Percentiles rank a stretch among this genome's conserved stretches.
These are phyloP conservation scores for Pseudoatta argentina DNA, from an alignment of 1,140 invertebrate species.

Conservation along the genomic window DNA sequence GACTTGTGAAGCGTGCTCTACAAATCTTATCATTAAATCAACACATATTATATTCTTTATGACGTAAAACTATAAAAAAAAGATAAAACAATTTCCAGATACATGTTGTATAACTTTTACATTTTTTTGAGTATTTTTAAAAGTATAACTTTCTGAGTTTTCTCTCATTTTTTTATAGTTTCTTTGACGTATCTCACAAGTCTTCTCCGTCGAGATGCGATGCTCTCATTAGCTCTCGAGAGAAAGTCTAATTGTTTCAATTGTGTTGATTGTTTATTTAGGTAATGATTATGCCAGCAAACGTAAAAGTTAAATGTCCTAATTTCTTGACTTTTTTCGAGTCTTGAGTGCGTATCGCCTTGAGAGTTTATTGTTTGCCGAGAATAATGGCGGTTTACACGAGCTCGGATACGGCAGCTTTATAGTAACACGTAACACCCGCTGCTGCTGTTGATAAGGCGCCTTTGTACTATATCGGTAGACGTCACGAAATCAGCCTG, in stretches of 20 bases:
- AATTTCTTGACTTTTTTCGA: constrained; percentile 39
- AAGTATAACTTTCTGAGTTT: background rate
- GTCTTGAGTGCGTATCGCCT: background rate
- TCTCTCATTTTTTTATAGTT: background rate
- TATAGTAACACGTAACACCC: constrained; percentile 71
- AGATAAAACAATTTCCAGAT: background rate
- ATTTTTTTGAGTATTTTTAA: background rate
- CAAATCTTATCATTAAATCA: constrained; percentile 25
- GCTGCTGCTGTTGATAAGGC: constrained; percentile 67
- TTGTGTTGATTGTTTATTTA: constrained; percentile 4
- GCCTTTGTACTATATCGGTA: constrained; percentile 68
- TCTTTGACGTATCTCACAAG: constrained; percentile 10
- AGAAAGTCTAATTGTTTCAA: background rate
- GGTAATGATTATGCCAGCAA: background rate
- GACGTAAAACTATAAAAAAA: background rate
- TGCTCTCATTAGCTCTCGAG: background rate
- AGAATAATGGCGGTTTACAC: constrained; percentile 60
- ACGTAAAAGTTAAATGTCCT: background rate
- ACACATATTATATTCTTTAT: background rate
- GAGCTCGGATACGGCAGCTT: constrained; percentile 50
- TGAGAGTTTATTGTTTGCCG: constrained; percentile 46
- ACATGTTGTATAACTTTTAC: background rate
- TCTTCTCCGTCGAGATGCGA: background rate
- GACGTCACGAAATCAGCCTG: constrained; percentile 62
- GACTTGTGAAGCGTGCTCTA: background rate